Base-by-base conservation (phyloP, 2,888 invertebrate species). In the Euplagia quadripunctaria region DNA sequence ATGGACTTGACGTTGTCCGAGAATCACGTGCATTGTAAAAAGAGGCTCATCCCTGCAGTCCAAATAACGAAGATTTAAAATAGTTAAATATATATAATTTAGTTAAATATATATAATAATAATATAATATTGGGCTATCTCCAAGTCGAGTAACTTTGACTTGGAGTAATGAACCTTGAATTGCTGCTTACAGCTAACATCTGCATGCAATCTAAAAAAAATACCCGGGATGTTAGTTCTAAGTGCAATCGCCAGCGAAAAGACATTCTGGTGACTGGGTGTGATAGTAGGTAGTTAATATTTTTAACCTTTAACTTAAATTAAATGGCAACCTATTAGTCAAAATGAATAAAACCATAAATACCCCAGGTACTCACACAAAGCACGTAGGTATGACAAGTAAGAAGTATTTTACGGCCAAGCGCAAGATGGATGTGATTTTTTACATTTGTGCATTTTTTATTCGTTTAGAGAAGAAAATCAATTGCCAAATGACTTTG, bases 341-440 rank as follows among this genome's bases (percentile, higher is more conserved):
- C 17, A 58, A 70, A 63, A 41, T n/a, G 5, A 46, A 58, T 72
- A 68, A 68, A 68, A 64, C 43, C 46, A 12, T 55, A 64, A 72
- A 87, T 87, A 77, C 81, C 78, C 75, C 83, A 83, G 84, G 86
- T 83, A 87, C 83, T 85, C 83, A 82, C 88, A 88, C 85, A 86
- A 87, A 88, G 86, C 88, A 88, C 86, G 87, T 87, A 87, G 75
- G 68, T 80, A 79, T 79, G 49, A 78, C 82, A 73, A 68, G 73
- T 77, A 76, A 69, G 69, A 77, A 76, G 80, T 83, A 72, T 85
- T 84, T 83, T 73, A 76, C 78, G 78, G 79, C 89, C 88, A 90
- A 87, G 87, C 78, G 85, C 76, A 92, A 92, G 94, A 94, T 94
- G 88, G 93, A 94, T 94, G 91, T 78, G 82, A 73, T 87, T 93